Evolutionary conservation across 2,797 vertebrate species (phyloP), one percentile per base, ranked within the genome.

Genomic region (Xerus rutilus): DNA sequence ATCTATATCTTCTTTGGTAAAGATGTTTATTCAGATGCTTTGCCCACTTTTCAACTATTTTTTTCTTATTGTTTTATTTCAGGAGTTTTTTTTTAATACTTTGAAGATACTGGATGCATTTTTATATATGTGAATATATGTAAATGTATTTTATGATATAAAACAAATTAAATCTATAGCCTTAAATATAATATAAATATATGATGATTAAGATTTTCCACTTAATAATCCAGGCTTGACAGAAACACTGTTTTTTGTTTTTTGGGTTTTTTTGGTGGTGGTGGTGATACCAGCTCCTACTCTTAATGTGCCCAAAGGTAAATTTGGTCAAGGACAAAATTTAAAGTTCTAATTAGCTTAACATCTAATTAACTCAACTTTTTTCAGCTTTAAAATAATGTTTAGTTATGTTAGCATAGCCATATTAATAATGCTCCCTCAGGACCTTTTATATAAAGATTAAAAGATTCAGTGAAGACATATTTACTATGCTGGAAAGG

Each of bases 131-230:
- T 67, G 17, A 18, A 81, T 52, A 47, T 82, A 62, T 91, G 21
- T 52, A 12, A 30, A 62, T 88, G 28, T 67, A 57, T 74, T 88
- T 67, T 79, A 43, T 92, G 13, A 47, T 79, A 95, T 85, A 95
- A 82, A 84, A 62, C 54, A 39, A 84, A 69, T 85, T 25, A 72
- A 84, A 85, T 49, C 3, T 62, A 47, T 47, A 91, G 4, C 39
- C 30, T 79, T 95, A 45, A 81, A 72, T 69, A 12, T 81, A 57
- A 85, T 70, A 65, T 84, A 87, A 78, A 87, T 59, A 47, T 67
- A 35, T 32, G 49, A 81, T 30, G 1, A 1, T 59, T 86, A 87
- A 49, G 32, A 82, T 70, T 96, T 93, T 39, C 57, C 28, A 87
- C 3, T 67, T 28, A 94, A 76, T 5, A 87, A 54, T 74, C 30